Conservation (phyloP, 2,797 vertebrate species). For the Petrocephalus schoutedeni region DNA sequence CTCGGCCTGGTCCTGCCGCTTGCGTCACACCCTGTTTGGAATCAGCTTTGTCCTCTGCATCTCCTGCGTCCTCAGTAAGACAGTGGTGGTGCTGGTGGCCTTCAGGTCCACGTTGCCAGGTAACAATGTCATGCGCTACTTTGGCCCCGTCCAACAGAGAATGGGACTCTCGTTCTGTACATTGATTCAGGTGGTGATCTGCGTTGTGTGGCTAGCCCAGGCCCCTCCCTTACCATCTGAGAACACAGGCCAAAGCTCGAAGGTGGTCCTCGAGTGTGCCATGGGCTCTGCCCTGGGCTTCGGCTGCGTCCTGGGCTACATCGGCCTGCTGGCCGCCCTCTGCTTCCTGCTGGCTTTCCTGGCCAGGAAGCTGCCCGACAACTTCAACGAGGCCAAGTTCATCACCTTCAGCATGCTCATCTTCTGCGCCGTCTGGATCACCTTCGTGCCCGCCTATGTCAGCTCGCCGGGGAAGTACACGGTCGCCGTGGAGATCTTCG, state of each 20-base stretch:
- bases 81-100: constrained; percentile 45
- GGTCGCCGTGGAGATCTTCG: constrained; percentile 51
- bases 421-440: constrained; percentile 48
- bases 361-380: constrained; percentile 47
- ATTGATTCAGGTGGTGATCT: constrained; percentile 29
- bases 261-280: constrained; percentile 33
- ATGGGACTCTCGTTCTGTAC: constrained; percentile 44
- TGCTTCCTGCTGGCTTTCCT: constrained; percentile 48
- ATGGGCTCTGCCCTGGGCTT: constrained; percentile 43
- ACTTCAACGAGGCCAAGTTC: constrained; percentile 51
- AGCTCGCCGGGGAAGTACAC: constrained; percentile 50
- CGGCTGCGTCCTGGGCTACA: constrained; percentile 46
- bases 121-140: constrained; percentile 43
- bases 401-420: constrained; percentile 54
- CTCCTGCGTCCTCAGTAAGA: constrained; percentile 50
- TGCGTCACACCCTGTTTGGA: constrained; percentile 48
- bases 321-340: constrained; percentile 42
- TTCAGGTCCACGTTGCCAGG: constrained; percentile 43
- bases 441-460: constrained; percentile 49
- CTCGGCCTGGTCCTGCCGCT: constrained; percentile 42
- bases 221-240: constrained; percentile 21
- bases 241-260: constrained; percentile 16
- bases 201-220: constrained; percentile 25
- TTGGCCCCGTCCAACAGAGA: constrained; percentile 47
- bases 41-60: constrained; percentile 50